These are phyloP conservation scores for Cyprinodon tularosa DNA, from an alignment of 2,113 vertebrate species.

Conservation along the genomic window DNA sequence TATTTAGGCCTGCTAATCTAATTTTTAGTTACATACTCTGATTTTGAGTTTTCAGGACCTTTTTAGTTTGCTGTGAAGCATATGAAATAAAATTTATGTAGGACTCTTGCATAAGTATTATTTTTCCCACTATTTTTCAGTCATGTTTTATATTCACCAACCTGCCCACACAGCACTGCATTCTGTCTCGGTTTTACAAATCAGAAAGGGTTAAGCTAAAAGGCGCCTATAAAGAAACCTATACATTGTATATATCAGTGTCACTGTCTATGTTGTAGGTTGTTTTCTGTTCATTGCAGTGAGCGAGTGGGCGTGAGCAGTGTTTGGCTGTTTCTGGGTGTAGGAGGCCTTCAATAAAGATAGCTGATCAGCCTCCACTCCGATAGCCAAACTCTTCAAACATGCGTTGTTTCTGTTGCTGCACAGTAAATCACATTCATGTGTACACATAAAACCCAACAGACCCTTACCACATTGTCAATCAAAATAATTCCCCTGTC, in stretches of 20 bases:
- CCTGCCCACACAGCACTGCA: slow-evolving; percentile 1
- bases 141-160: background rate
- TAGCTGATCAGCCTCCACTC: slow-evolving; percentile 39
- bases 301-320: slow-evolving; percentile 31
- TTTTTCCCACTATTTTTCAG: background rate
- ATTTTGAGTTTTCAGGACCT: background rate
- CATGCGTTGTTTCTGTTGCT: slow-evolving; percentile 4
- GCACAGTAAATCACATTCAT: slow-evolving; percentile 16
- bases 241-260: background rate
- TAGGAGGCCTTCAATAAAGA: slow-evolving; percentile 51
- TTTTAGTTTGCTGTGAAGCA: no score
- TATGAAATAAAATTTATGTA: background rate
- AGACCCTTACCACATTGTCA: slow-evolving; percentile 11
- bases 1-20: no score
- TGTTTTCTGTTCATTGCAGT: slow-evolving; percentile 19
- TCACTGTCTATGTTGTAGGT: slow-evolving; percentile 10
- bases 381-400: slow-evolving; percentile 35
- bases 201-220: slow-evolving; percentile 1
- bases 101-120: background rate
- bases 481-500: slow-evolving; percentile 24
- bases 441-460: slow-evolving; percentile 15
- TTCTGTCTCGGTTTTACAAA: slow-evolving; percentile 12
- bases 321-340: slow-evolving; percentile 33
- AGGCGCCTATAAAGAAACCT: slow-evolving; percentile 7
- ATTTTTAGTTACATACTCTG: no score